Evolutionary conservation across 1,140 invertebrate species (phyloP).

Genomic region (Coptotermes formosanus): DNA sequence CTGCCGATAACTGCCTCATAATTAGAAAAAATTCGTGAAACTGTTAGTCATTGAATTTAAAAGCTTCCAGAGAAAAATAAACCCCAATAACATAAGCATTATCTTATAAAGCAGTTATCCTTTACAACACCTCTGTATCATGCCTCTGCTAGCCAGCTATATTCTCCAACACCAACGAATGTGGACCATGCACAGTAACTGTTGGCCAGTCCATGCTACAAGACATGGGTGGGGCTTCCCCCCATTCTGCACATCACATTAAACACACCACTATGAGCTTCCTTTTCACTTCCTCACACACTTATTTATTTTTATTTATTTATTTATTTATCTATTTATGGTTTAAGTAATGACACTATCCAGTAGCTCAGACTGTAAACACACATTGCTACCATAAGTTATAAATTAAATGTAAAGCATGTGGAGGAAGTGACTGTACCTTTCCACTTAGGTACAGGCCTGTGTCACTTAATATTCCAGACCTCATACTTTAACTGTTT

Average conservation of each 20-base stretch:
- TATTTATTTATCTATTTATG: too few species aligned
- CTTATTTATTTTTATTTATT: too few species aligned
- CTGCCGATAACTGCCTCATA: not conserved
- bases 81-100: not conserved
- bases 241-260: not conserved
- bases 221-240: not conserved
- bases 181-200: slow-evolving; percentile 1
- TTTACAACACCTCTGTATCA: not conserved
- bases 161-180: not conserved
- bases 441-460: too few species aligned
- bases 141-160: not conserved
- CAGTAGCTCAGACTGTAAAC: too few species aligned
- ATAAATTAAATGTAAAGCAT: too few species aligned
- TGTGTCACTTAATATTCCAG: too few species aligned
- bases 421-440: too few species aligned
- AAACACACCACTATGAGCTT: not conserved
- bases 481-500: too few species aligned
- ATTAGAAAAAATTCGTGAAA: not conserved
- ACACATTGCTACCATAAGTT: too few species aligned
- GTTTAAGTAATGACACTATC: too few species aligned
- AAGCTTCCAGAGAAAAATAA: not conserved
- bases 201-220: not conserved
- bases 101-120: not conserved
- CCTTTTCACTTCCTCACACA: not conserved
- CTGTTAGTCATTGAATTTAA: not conserved